Conservation (phyloP, 2,797 vertebrate species). For the Distichodus sexfasciatus region DNA sequence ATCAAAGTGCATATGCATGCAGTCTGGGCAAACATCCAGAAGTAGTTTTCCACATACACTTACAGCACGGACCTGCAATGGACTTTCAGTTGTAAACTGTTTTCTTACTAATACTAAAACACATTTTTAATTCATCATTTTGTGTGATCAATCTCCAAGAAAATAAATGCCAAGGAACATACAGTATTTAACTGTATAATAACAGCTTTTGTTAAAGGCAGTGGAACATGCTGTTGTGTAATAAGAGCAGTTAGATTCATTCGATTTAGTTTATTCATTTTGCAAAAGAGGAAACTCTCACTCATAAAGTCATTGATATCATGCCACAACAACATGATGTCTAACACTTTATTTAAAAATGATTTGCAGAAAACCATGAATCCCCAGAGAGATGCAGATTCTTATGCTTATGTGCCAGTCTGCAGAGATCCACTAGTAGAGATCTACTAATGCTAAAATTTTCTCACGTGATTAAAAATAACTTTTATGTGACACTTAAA, state of each 20-base stretch:
- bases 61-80: constrained; percentile 17
- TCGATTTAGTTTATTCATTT: background rate
- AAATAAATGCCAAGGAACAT: too few relatives aligned
- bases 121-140: too few relatives aligned
- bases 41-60: constrained; percentile 36
- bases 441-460: constrained; percentile 29
- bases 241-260: too few relatives aligned
- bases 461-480: constrained; percentile 39
- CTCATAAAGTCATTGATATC: constrained; percentile 7
- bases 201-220: too few relatives aligned
- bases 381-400: background rate
- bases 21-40: constrained; percentile 50
- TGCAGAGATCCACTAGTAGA: constrained; percentile 26
- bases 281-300: background rate
- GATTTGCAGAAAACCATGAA: constrained; percentile 11
- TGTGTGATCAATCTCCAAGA: too few relatives aligned
- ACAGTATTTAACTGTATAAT: too few relatives aligned
- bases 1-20: constrained; percentile 41
- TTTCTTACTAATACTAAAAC: background rate
- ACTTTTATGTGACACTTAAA: constrained; percentile 1
- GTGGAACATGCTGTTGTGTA: too few relatives aligned
- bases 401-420: constrained; percentile 14
- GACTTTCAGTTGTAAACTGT: constrained; percentile 19
- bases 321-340: background rate
- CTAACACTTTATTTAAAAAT: constrained; percentile 11